Base-by-base conservation (phyloP, 64 coral and sea anemone genomes). In the Acropora tenuis region DNA sequence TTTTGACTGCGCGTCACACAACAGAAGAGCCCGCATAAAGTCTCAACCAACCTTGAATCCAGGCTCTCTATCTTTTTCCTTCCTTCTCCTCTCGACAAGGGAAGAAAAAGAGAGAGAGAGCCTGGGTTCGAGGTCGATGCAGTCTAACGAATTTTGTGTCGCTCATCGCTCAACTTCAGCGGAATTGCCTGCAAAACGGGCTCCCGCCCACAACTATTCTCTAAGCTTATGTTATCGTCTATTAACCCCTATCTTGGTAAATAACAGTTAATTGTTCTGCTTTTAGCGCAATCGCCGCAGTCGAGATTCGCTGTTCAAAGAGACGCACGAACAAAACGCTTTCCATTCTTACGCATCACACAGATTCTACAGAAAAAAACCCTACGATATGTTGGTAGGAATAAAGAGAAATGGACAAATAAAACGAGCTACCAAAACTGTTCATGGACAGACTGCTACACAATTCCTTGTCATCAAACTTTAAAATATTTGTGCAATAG, bases 291-390 rank as follows among this genome's bases (percentile, higher is more conserved):
- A 82, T 11, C 41, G 20, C 46, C 47, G 68, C 43, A 76, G 20
- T n/a, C 60, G 61, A 61, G 92, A 78, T 8, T 85, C 92, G 16
- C 74, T 94, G 12, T 94, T 94, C n/a, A 89, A 89, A 76, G 79
- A 94, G 65, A 79, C 80, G 17, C 87, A 90, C 46, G 88, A 94
- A 43, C 18, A 77, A 55, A 90, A 89, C 40, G 87, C 87, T 0
- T 94, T 85, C 40, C 92, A 94, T 47, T 90, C 87, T 3, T 94
- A 90, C 13, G 92, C 92, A 20, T 94, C 92, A 2, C 53, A 94
- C 63, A 89, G 43, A 47, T 94, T 89, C 45, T 90, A 77, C 67
- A 66, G 79, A 40, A 13, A 48, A 12, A 40, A 90, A 2, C 87
- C 87, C n/a, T 73, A 90, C 43, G 87, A 94, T 43, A 94, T 94